These are phyloP conservation scores for Pteria penguin DNA, from an alignment of 2,888 invertebrate genomes.

Conservation along the genomic window DNA sequence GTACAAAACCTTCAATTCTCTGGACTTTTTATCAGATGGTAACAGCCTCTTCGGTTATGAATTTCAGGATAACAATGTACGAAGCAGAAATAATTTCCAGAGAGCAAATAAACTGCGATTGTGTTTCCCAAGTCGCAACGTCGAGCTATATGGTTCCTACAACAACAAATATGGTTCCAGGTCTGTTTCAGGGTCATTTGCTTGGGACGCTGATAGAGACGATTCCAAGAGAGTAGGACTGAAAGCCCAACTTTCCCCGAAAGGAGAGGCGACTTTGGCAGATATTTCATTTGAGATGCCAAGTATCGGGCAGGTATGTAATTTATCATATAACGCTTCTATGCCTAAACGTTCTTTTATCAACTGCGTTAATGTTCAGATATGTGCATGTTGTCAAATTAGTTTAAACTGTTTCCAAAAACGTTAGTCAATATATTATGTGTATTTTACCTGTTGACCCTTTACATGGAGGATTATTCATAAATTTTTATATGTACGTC, in stretches of 20 bases:
- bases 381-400: too few species aligned
- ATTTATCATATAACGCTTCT: too few species aligned
- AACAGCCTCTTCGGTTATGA: constrained; percentile 23
- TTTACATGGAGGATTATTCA: too few species aligned
- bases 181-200: constrained; percentile 44
- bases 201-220: constrained; percentile 67
- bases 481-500: too few species aligned
- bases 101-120: constrained; percentile 10
- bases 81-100: constrained; percentile 8
- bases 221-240: constrained; percentile 54
- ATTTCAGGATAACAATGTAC: not conserved
- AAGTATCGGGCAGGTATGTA: constrained; percentile 59
- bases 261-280: constrained; percentile 46
- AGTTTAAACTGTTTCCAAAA: too few species aligned
- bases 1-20: not conserved
- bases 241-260: constrained; percentile 38
- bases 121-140: constrained; percentile 25
- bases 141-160: constrained; percentile 10
- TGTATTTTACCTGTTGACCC: too few species aligned
- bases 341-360: too few species aligned
- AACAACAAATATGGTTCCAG: constrained; percentile 17
- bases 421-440: too few species aligned
- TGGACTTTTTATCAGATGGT: constrained; percentile 20
- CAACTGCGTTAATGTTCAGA: too few species aligned
- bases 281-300: constrained; percentile 58